Conservation (phyloP, 2,113 vertebrate genomes). For the Engystomops pustulosus region DNA sequence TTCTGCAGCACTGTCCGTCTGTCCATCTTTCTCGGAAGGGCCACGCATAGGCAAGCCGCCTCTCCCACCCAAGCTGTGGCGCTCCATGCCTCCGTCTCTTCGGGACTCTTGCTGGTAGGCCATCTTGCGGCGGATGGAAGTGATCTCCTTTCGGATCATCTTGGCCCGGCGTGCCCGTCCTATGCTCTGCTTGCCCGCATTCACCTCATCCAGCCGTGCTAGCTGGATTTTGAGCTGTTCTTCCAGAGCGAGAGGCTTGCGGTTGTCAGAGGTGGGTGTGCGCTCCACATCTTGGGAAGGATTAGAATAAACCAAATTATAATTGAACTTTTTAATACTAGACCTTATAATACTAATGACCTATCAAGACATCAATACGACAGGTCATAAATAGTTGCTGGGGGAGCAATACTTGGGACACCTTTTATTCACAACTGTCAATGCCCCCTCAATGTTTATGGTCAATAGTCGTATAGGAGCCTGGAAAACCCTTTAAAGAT, state of each 20-base stretch:
- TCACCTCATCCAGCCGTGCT: slow-evolving; percentile 86
- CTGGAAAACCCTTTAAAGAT: too few relatives aligned
- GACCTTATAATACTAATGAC: too few relatives aligned
- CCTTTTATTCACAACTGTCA: too few relatives aligned
- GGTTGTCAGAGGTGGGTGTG: slow-evolving; percentile 84
- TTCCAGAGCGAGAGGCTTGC: slow-evolving; percentile 87
- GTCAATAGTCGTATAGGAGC: too few relatives aligned
- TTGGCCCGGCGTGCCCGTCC: slow-evolving; percentile 91
- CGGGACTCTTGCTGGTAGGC: slow-evolving; percentile 87
- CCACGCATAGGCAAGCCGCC: slow-evolving; percentile 76
- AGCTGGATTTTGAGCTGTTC: slow-evolving; percentile 93
- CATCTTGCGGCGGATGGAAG: slow-evolving; percentile 89
- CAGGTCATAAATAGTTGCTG: too few relatives aligned
- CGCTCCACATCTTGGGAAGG: slow-evolving; percentile 76
- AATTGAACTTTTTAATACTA: background rate
- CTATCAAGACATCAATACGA: too few relatives aligned
- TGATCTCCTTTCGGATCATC: slow-evolving; percentile 96
- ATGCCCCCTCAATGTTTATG: too few relatives aligned
- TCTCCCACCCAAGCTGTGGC: slow-evolving; percentile 72
- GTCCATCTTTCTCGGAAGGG: slow-evolving; percentile 79
- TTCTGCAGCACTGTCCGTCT: slow-evolving; percentile 90
- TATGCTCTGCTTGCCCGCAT: slow-evolving; percentile 89
- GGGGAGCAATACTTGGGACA: too few relatives aligned
- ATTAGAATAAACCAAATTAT: background rate
- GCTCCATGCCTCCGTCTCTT: slow-evolving; percentile 73